A percentile compares a stretch with the other conserved stretches of the same genome.
Conservation (phyloP, 2,888 invertebrate genomes). For the Digitonthophagus gazella region DNA sequence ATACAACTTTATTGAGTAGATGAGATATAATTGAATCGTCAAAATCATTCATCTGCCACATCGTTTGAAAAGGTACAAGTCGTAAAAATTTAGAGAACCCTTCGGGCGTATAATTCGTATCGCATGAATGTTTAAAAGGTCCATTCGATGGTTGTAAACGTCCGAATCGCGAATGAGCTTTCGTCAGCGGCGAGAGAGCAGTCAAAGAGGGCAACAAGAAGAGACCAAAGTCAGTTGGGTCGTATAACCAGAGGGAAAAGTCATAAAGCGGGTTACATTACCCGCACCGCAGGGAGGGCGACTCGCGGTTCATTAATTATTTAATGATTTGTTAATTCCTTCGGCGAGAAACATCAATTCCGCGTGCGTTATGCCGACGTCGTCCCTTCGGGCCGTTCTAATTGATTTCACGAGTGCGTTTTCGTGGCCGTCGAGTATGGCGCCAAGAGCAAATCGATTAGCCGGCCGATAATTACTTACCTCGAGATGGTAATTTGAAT, state of each 20-base stretch:
- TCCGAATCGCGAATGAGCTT: neutral
- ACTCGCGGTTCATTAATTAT: slow-evolving; percentile 25
- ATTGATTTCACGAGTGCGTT: slow-evolving; percentile 29
- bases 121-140: neutral
- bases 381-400: slow-evolving; percentile 18
- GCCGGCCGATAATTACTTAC: slow-evolving; percentile 27
- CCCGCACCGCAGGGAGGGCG: slow-evolving; percentile 3
- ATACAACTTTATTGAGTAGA: neutral
- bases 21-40: neutral
- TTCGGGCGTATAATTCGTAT: neutral
- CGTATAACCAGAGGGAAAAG: neutral
- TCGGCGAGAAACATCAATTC: neutral
- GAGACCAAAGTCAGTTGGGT: too few species aligned
- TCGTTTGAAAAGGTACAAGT: neutral
- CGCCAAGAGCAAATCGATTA: slow-evolving; percentile 26
- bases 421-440: slow-evolving; percentile 21
- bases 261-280: neutral
- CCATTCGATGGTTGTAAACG: neutral
- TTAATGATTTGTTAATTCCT: slow-evolving; percentile 31
- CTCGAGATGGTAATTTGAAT: slow-evolving; percentile 7
- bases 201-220: neutral
- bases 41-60: neutral
- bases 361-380: neutral
- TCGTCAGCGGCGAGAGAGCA: neutral
- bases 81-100: neutral